Evolutionary conservation across 2,888 invertebrate species (phyloP), one percentile per base, ranked within the genome.

Genomic region (Elysia crispata): DNA sequence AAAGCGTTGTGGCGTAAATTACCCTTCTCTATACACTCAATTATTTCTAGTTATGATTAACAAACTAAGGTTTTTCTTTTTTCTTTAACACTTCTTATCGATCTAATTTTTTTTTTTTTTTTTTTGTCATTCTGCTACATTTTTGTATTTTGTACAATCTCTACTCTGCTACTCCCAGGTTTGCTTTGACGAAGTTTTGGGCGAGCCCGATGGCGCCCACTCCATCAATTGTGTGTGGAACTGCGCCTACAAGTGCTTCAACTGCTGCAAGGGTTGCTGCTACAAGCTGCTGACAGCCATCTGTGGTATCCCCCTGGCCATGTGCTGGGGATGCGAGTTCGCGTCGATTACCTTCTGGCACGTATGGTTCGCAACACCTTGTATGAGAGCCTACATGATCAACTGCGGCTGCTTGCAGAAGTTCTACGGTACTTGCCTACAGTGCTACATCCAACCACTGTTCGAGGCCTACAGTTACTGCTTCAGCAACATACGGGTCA

Each of bases 331-430:
- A 20, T 89, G 88, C 70, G 85, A 86, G 79, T 90, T 89, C 80
- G 90, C 88, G 64, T 67, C 95, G 86, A 92, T 95, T 13, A 94
- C 95, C 5, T 89, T 89, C 82, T 64, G 84, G 64, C 95, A 95
- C 93, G 95, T 96, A 87, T 96, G 96, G 96, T 95, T 95, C 89
- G 92, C 94, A 31, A 94, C 94, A 0, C 95, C 96, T 0, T 94
- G 94, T 80, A 92, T 95, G 74, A 93, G 95, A 75, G 93, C 91
- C 82, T 94, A 94, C 91, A 95, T 95, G 92, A 95, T 95, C 88
- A 94, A 94, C 89, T 77, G 85, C 18, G 87, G 87, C 5, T 87
- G 86, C 49, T 66, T 75, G 25, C 85, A 86, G 85, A 89, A 86
- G 79, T 85, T 85, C 83, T 79, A 94, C 93, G 92, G 95, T 0